Evolutionary conservation across 2,113 vertebrate genomes (phyloP).

Genomic region (Alces alces): DNA sequence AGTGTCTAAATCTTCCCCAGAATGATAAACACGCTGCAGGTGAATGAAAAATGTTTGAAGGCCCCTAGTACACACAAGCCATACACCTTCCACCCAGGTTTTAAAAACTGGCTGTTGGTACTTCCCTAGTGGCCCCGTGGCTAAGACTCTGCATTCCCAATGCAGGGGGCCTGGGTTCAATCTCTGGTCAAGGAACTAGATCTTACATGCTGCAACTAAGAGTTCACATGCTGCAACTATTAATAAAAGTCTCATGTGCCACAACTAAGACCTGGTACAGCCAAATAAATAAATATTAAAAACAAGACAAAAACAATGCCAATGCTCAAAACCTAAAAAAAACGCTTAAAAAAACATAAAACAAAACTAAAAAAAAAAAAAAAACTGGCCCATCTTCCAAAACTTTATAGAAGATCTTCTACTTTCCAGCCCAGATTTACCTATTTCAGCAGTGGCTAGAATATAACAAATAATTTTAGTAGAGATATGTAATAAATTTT

Average conservation of each 20-base stretch:
- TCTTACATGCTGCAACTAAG: neutral
- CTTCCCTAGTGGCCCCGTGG: neutral
- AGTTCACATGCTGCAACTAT: neutral
- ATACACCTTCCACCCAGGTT: neutral
- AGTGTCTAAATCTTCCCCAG: neutral
- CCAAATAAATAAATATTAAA: neutral
- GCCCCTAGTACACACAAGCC: neutral
- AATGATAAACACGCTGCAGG: neutral
- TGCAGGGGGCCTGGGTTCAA: neutral
- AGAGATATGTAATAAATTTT: neutral
- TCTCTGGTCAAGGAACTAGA: neutral
- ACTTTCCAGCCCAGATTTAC: neutral
- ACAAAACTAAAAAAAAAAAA: too few species aligned
- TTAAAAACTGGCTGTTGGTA: neutral
- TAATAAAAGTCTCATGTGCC: neutral
- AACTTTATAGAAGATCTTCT: neutral
- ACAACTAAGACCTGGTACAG: neutral
- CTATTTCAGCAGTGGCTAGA: neutral
- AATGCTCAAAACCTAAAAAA: accelerated
- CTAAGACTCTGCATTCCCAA: neutral
- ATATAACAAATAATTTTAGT: neutral
- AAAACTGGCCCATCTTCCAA: neutral
- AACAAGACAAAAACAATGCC: neutral
- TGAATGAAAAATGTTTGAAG: neutral
- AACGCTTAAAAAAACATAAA: too few species aligned